Evolutionary conservation across 2,113 vertebrate genomes (phyloP).

Genomic region (Bothrops jararaca): DNA sequence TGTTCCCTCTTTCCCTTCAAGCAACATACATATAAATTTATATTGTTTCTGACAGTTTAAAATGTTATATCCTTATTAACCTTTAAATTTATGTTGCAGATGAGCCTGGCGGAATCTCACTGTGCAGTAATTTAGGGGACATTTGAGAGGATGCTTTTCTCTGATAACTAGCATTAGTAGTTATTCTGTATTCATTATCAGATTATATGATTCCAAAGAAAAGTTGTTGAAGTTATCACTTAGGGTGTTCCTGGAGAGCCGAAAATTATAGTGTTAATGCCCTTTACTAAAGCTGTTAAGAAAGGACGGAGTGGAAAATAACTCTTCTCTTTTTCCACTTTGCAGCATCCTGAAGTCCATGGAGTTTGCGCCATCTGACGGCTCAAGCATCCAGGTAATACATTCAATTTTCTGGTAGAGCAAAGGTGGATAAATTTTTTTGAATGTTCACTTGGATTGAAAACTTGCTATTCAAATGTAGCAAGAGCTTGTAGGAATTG

Average conservation of each 20-base stretch:
- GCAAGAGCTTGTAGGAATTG: background rate
- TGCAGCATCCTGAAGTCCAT: constrained; percentile 94
- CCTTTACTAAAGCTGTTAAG: constrained; percentile 27
- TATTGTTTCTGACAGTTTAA: constrained; percentile 70
- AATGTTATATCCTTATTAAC: constrained; percentile 77
- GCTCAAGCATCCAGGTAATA: constrained; percentile 84
- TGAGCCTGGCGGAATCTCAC: constrained; percentile 71
- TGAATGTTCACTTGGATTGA: background rate
- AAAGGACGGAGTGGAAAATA: constrained; percentile 48
- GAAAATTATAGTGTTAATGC: constrained; percentile 42
- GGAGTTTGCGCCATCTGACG: constrained; percentile 90
- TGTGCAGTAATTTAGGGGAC: constrained; percentile 73
- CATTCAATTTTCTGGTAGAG: constrained; percentile 22
- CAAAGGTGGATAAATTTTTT: background rate
- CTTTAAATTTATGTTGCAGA: constrained; percentile 74
- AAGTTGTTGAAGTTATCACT: constrained; percentile 61
- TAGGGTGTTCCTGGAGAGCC: constrained; percentile 54
- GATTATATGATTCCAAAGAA: constrained; percentile 58
- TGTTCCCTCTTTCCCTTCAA: constrained; percentile 55
- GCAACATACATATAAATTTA: constrained; percentile 64
- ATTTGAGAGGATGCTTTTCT: constrained; percentile 65
- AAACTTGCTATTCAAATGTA: background rate
- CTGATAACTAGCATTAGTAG: constrained; percentile 62
- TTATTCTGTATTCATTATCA: constrained; percentile 67
- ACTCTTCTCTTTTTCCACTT: constrained; percentile 55